Base-by-base conservation (phyloP, 2,797 vertebrate species). In the Staurois parvus region DNA sequence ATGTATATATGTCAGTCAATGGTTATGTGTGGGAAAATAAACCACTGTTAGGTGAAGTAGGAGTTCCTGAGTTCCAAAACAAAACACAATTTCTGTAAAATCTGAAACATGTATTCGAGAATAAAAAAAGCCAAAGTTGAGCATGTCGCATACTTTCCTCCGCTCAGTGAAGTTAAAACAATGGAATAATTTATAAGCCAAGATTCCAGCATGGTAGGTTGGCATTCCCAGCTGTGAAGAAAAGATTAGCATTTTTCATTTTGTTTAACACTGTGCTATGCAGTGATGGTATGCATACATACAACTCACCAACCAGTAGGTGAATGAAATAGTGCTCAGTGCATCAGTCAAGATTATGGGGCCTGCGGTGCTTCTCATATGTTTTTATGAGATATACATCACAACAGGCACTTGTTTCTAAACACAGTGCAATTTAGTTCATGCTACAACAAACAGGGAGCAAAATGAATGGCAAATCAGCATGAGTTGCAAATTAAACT, bases 181-280 rank as follows among this genome's bases (percentile, higher is more conserved):
- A 59, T 30, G n/a, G 21, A 59, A 37, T 70, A 56, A 21, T n/a
- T 37, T 17, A 59, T 34, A 68, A 70, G 40, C 42, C 26, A 78
- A 73, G 68, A 62, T 7, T 66, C 19, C 73, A 73, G 78, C 45
- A 37, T 32, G 9, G 8, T 67, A 11, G 45, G 12, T 28, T 72
- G 76, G 29, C 29, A 73, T 78, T 34, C 24, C 75, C 76, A 73
- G 28, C 76, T 85, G 83, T 48, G 69, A 76, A 52, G 45, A 77
- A 56, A 78, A 72, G 76, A 28, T 37, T 79, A 19, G 69, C 76
- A 85, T 79, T 85, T 85, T 79, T 79, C 68, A 72, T 78, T 77
- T 78, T 72, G 37, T 52, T 74, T 85, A 74, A 64, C 28, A 9
- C 40, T 74, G 59, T 11, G 48, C 66, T 37, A 29, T 85, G 77